Evolutionary conservation across 53 echinoderm and acorn worm species (phyloP).

Genomic region (Crossaster papposus): DNA sequence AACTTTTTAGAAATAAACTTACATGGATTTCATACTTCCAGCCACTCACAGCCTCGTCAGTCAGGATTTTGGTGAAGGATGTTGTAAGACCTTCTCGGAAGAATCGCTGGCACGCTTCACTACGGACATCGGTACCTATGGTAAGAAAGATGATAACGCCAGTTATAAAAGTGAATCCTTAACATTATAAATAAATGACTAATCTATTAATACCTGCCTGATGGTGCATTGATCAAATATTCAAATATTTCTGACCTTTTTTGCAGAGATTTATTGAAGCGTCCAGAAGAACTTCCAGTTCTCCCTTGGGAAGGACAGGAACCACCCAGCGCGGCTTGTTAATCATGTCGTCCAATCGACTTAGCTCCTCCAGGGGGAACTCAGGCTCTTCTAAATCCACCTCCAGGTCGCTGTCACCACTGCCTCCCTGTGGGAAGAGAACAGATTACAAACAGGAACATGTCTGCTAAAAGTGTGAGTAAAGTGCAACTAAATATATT

Average conservation of each 20-base stretch:
- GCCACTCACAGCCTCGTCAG: conserved; percentile 97
- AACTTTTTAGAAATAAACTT: conserved; percentile 45
- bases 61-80: conserved; percentile 98
- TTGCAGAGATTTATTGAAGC: conserved; percentile 92
- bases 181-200: too few species aligned
- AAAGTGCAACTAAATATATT: too few species aligned
- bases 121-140: conserved; percentile 82
- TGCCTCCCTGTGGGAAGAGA: conserved; percentile 60
- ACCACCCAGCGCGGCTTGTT: conserved; percentile 99
- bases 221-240: too few species aligned
- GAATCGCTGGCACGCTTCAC: conserved; percentile 95
- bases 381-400: conserved; percentile 83
- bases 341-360: conserved; percentile 93
- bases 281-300: conserved; percentile 92
- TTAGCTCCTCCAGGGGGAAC: conserved; percentile 89
- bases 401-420: conserved; percentile 65
- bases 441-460: not conserved
- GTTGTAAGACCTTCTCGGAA: conserved; percentile 96
- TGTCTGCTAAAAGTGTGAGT: too few species aligned
- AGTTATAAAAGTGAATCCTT: too few species aligned
- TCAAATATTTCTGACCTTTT: conserved; percentile 53
- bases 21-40: conserved; percentile 99
- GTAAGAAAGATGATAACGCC: not conserved
- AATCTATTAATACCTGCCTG: too few species aligned
- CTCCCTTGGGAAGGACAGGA: conserved; percentile 97